Evolutionary conservation across 2,888 invertebrate species (phyloP).

Genomic region (Lysandra bellargus): DNA sequence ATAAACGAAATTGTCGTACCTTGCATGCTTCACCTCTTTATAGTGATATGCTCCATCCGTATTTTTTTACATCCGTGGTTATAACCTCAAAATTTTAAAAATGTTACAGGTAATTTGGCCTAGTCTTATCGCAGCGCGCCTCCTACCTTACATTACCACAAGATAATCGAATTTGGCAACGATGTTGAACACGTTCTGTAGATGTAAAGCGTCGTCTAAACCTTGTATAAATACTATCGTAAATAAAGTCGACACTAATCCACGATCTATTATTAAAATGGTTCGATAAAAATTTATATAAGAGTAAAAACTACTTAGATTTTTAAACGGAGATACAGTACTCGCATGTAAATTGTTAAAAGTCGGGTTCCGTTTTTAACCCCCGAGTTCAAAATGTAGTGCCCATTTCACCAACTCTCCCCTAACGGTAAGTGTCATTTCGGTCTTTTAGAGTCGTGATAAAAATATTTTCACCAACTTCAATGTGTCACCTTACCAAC

Average conservation of each 20-base stretch:
- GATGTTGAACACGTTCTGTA: conserved; percentile 69
- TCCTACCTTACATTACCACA: conserved; percentile 51
- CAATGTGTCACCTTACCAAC: too few relatives aligned
- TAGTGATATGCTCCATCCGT: too few relatives aligned
- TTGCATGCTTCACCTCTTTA: too few relatives aligned
- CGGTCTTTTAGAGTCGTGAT: too few relatives aligned
- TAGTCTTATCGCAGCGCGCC: background rate
- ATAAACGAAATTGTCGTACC: too few relatives aligned
- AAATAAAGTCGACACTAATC: conserved; percentile 34
- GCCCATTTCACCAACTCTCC: background rate
- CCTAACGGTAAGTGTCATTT: too few relatives aligned
- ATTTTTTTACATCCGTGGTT: background rate
- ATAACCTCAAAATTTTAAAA: background rate
- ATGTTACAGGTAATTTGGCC: background rate
- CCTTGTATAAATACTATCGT: conserved; percentile 35
- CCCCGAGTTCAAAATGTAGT: background rate
- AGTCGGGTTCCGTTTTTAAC: background rate
- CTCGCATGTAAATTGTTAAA: conserved; percentile 32
- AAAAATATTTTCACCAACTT: too few relatives aligned
- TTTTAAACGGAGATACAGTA: conserved; percentile 32
- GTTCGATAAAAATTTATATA: conserved; percentile 30
- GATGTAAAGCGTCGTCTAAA: conserved; percentile 42
- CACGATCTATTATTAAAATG: conserved; percentile 32
- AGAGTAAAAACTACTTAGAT: conserved; percentile 30
- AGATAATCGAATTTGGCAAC: conserved; percentile 75